Evolutionary conservation across 2,888 invertebrate genomes (phyloP).

Genomic region (Eugnorisma glareosa): DNA sequence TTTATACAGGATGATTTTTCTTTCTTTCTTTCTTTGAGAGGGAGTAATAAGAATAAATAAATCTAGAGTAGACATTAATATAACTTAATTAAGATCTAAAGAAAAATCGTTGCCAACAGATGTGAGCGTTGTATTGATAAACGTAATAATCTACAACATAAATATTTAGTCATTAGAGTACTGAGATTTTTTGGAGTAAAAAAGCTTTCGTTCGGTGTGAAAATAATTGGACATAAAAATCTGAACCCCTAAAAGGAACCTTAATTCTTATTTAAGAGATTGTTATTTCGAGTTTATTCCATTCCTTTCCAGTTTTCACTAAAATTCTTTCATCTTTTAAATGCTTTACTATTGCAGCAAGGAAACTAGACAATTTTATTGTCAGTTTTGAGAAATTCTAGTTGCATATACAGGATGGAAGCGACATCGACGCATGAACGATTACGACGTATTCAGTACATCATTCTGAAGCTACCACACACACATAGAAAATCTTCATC

Average conservation of each 20-base stretch:
- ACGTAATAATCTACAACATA: background rate
- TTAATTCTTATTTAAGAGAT: conserved; percentile 1
- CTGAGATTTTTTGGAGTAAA: background rate
- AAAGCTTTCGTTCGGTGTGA: background rate
- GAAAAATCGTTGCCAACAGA: background rate
- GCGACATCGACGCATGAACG: no score
- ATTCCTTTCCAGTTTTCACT: background rate
- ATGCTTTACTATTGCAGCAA: background rate
- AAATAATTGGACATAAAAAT: background rate
- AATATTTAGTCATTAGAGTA: background rate
- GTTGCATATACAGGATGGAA: no score
- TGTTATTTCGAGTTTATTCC: background rate
- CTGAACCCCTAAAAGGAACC: background rate
- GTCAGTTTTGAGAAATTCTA: background rate
- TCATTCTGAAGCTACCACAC: no score
- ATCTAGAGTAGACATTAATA: background rate
- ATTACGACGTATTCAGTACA: no score
- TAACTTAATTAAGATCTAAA: background rate
- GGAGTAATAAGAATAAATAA: background rate
- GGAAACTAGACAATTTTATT: background rate
- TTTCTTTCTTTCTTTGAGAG: background rate
- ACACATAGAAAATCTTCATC: no score
- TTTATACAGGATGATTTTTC: background rate
- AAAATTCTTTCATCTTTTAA: background rate
- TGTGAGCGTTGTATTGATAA: background rate